Evolutionary conservation across 2,888 invertebrate genomes (phyloP), one percentile per base, ranked within the genome.

Genomic region (Torymus texanus): DNA sequence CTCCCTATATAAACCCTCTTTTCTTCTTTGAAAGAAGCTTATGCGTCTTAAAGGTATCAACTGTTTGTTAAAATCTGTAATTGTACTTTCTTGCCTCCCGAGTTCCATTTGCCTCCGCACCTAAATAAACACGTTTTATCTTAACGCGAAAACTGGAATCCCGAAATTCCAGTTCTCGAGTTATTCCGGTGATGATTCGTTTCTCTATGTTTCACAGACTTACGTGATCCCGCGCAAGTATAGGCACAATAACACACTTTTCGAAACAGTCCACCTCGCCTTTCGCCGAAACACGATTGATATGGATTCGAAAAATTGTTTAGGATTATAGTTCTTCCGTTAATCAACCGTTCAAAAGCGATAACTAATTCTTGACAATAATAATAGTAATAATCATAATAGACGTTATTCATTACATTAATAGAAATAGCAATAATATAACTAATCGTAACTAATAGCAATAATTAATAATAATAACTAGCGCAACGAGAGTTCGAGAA

Each of bases 401-500:
- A 80, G 29, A 63, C 83, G 84, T 86, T 83, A 84, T 74, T 74
- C 78, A 75, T 83, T 81, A 83, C 74, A 82, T 81, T 76, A 79
- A 78, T 82, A 84, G 86, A 85, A 84, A 83, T 78, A 83, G 71
- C 82, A 82, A 83, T 82, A 83, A 83, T 76, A 70, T 87, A 86
- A 86, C 81, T 85, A 85, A 86, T 84, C 79, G 82, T 85, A 86
- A 85, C 83, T 87, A 85, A 85, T 85, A 84, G 83, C 82, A 83
- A 85, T 85, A 86, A 86, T 85, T 85, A 85, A 85, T 86, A 84
- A 84, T 83, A 83, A 83, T 83, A 83, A 83, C 78, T 78, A 72
- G 76, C 77, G 80, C 83, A 81, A 66, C 79, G 83, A 82, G 80
- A 81, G 79, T 82, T 83, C 80, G 80, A 83, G 80, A 78, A 61